Base-by-base conservation (phyloP, 2,888 invertebrate species). In the Dryococelus australis region DNA sequence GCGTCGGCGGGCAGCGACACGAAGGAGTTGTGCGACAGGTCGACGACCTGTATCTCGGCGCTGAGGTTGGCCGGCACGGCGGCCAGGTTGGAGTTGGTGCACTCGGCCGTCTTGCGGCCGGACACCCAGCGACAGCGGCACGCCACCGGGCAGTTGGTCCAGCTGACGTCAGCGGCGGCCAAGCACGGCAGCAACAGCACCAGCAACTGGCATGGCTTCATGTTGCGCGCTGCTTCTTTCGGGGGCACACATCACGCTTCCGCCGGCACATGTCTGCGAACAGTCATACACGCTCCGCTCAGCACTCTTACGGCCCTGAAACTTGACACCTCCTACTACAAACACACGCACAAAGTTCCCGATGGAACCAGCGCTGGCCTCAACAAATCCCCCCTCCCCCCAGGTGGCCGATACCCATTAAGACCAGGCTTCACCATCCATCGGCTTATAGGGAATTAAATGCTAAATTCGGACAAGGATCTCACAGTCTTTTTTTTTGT, bases 41-140 rank as follows among this genome's bases (percentile, higher is more conserved):
- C 96, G 81, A 97, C 93, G 86, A 94, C 95, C 91, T 96, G 93
- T 4, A 94, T 92, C 90, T 96, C 96, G 78, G 94, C 93, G 91
- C 96, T 97, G 65, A 98, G 93, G 86, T 95, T 94, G 88, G 93
- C 93, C 0, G 98, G 98, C 89, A 98, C 95, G 51, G 94, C 93
- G 85, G 93, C 94, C 51, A 97, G 93, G n/a, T 94, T 93, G 79
- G 94, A 94, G 87, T 94, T 93, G 65, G 94, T 94, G 92, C 98
- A 98, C 90, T 97, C 96, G 1, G 97, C 98, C 43, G 95, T 95
- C 91, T 96, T 97, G 92, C 96, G 97, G 10, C 98, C 97, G 88
- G 96, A 95, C 51, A 95, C 95, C 98, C 98, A 98, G 89, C 96
- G 95, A 92, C 98, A 98, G 91, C 95, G 95, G 93, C 98, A 98